Evolutionary conservation across 2,113 vertebrate species (phyloP).

Genomic region (Calyptomena viridis): DNA sequence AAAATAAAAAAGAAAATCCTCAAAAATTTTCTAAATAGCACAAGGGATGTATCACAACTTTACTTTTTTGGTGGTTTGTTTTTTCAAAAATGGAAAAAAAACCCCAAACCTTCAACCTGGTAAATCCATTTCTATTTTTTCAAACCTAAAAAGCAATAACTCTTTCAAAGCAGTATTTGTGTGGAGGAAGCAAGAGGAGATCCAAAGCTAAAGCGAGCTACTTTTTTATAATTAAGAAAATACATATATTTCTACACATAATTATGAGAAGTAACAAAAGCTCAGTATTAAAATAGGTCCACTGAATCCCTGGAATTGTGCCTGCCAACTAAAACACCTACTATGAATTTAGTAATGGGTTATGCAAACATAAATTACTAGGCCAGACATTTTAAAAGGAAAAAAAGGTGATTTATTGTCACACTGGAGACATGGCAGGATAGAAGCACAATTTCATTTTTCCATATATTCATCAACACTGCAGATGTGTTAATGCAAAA

Average conservation of each 20-base stretch:
- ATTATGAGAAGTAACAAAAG: conserved; percentile 73
- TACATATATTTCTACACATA: conserved; percentile 52
- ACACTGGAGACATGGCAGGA: conserved; percentile 81
- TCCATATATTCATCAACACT: conserved; percentile 86
- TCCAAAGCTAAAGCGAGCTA: background rate
- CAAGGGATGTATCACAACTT: background rate
- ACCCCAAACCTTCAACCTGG: background rate
- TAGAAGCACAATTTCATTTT: conserved; percentile 83
- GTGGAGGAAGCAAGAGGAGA: background rate
- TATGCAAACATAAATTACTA: conserved; percentile 89
- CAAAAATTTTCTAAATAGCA: background rate
- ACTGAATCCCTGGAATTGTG: conserved; percentile 70
- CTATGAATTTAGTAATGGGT: conserved; percentile 89
- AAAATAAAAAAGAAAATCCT: conserved; percentile 13
- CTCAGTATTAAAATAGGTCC: conserved; percentile 63
- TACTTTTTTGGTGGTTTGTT: background rate
- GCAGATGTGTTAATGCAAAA: conserved; percentile 82
- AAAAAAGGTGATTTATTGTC: conserved; percentile 86
- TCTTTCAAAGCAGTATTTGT: conserved; percentile 23
- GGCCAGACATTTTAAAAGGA: conserved; percentile 89
- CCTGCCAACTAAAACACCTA: conserved; percentile 87
- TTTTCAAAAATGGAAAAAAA: background rate
- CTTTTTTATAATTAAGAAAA: conserved; percentile 50
- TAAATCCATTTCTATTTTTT: background rate
- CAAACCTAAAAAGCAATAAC: background rate